phyloP scores from a whole-genome alignment of 2,797 vertebrate species.

The Oryzias dopingdopingensis region DNA sequence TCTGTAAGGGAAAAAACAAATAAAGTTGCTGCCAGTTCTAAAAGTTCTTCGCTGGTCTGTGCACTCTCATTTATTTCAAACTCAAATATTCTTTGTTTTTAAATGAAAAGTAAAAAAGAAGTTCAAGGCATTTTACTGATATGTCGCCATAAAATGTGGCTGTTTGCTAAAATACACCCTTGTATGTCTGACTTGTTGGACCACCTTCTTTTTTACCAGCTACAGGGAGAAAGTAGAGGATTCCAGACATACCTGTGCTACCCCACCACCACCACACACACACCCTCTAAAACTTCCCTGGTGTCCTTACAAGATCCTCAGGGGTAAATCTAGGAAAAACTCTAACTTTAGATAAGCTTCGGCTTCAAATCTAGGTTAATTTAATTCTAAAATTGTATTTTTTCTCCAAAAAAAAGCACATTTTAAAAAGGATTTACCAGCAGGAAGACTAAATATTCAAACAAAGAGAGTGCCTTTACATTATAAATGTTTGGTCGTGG shows the following conservation, averaged over 20 bases:
- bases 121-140: background rate
- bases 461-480: too few species aligned
- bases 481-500: too few species aligned
- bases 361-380: constrained; percentile 16
- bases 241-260: constrained; percentile 68
- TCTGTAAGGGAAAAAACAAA: constrained; percentile 14
- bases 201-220: constrained; percentile 40
- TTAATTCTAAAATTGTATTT: background rate
- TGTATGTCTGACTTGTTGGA: constrained; percentile 40
- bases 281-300: constrained; percentile 17
- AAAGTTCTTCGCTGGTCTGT: too few species aligned
- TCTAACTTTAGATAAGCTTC: constrained; percentile 27
- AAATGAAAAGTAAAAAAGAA: too few species aligned
- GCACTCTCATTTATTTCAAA: too few species aligned
- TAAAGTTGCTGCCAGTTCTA: too few species aligned
- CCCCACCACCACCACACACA: constrained; percentile 35
- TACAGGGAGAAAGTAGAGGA: constrained; percentile 67
- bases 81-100: too few species aligned
- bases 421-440: background rate
- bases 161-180: constrained; percentile 35
- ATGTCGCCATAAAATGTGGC: constrained; percentile 4
- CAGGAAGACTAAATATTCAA: too few species aligned
- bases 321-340: constrained; percentile 30
- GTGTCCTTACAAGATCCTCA: constrained; percentile 51
- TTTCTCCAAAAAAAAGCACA: background rate